Conservation (phyloP, 2,888 invertebrate species). For the Drosophila pseudotakahashii region DNA sequence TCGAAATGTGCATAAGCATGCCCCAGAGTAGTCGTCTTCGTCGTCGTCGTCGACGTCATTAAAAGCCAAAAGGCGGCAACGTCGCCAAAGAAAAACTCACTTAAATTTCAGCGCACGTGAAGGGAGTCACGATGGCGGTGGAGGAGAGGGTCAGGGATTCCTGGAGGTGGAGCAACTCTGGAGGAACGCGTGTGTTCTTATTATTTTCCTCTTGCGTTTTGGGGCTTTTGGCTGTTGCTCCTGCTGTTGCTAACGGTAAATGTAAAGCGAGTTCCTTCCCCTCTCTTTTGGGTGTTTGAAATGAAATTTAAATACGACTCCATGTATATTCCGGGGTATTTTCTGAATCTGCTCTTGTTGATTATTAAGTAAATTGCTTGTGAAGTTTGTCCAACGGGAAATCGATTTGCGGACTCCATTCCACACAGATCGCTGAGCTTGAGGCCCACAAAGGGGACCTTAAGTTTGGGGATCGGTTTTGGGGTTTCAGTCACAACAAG, state of each 20-base stretch:
- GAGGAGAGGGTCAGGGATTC: neutral
- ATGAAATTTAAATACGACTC: slow-evolving; percentile 57
- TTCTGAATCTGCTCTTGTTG: slow-evolving; percentile 1
- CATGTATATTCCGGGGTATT: slow-evolving; percentile 24
- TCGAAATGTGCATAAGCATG: slow-evolving; percentile 72
- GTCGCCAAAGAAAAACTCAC: slow-evolving; percentile 69
- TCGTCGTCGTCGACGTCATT: slow-evolving; percentile 61
- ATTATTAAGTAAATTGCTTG: slow-evolving; percentile 54
- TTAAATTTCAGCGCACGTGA: slow-evolving; percentile 77
- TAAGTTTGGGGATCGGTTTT: slow-evolving; percentile 3
- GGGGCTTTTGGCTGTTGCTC: slow-evolving; percentile 17
- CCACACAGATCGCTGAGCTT: slow-evolving; percentile 5
- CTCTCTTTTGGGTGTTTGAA: slow-evolving; percentile 19
- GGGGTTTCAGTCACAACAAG: neutral
- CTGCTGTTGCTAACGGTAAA: slow-evolving; percentile 39
- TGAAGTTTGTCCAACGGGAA: slow-evolving; percentile 27
- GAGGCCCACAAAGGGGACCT: neutral
- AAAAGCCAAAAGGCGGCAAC: slow-evolving; percentile 72
- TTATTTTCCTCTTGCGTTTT: slow-evolving; percentile 31
- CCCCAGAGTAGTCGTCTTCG: slow-evolving; percentile 59
- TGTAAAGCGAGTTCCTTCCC: slow-evolving; percentile 14
- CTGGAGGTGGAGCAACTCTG: neutral
- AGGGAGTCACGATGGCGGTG: slow-evolving; percentile 21
- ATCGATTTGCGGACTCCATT: slow-evolving; percentile 28
- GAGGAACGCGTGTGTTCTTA: slow-evolving; percentile 39